Evolutionary conservation across 1,140 invertebrate genomes (phyloP).

Genomic region (Leptopilina clavipes): DNA sequence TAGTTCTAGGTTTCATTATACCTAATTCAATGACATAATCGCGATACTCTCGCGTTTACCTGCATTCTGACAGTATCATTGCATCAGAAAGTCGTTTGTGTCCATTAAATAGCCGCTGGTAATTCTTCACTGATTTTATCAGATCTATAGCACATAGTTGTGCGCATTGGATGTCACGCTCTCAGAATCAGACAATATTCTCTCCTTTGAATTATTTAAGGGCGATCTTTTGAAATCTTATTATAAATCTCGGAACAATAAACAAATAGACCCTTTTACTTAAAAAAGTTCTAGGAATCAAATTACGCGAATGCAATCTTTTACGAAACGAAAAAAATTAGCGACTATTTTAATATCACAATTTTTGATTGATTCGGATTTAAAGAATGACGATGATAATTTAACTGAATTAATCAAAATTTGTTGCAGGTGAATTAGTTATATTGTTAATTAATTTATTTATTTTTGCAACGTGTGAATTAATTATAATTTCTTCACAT

Average conservation of each 20-base stretch:
- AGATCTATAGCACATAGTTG: not conserved
- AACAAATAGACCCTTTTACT: not conserved
- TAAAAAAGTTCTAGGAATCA: not conserved
- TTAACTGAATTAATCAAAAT: too few relatives aligned
- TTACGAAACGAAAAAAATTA: not conserved
- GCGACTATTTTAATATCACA: too few relatives aligned
- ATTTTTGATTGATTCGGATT: not conserved
- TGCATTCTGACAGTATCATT: slow-evolving; percentile 21
- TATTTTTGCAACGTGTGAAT: too few relatives aligned
- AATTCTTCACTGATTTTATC: slow-evolving; percentile 29
- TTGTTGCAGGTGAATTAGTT: too few relatives aligned
- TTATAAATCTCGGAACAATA: not conserved
- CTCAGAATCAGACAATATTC: slow-evolving; percentile 4
- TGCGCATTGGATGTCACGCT: slow-evolving; percentile 18
- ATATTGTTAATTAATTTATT: too few relatives aligned
- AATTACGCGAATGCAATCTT: not conserved
- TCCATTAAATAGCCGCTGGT: slow-evolving; percentile 20
- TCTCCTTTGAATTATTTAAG: not conserved
- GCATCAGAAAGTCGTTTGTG: slow-evolving; percentile 26
- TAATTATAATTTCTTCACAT: too few relatives aligned
- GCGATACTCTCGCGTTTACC: not conserved
- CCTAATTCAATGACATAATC: slow-evolving; percentile 12
- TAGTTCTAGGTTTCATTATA: not conserved
- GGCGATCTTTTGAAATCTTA: not conserved
- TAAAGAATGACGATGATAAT: too few relatives aligned